phyloP scores from a whole-genome alignment of 2,888 invertebrate genomes.

The Sinhomidia bicolor region DNA sequence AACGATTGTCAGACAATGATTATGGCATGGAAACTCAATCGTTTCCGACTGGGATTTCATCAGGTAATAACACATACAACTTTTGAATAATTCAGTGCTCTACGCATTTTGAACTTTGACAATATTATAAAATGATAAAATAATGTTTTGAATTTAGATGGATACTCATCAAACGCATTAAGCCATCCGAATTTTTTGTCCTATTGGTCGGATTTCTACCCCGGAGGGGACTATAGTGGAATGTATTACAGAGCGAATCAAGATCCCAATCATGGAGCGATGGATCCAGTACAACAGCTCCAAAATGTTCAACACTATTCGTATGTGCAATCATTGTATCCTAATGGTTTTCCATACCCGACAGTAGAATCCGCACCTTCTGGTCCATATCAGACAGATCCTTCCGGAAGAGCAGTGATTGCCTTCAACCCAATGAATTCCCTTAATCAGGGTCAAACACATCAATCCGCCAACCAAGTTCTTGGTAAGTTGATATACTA shows the following conservation, averaged over 20 bases:
- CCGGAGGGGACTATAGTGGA: constrained; percentile 46
- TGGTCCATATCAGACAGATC: neutral
- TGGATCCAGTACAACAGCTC: constrained; percentile 58
- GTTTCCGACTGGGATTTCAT: too few relatives aligned
- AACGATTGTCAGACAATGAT: constrained; percentile 40
- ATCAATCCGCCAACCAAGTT: too few relatives aligned
- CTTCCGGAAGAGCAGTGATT: neutral
- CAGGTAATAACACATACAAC: too few relatives aligned
- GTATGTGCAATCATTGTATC: constrained; percentile 21
- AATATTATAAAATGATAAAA: too few relatives aligned
- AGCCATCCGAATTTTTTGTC: neutral
- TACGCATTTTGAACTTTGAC: too few relatives aligned
- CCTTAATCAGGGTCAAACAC: too few relatives aligned
- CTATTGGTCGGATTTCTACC: constrained; percentile 46
- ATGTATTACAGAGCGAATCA: constrained; percentile 33
- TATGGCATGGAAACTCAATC: constrained; percentile 42
- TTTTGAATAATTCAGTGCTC: too few relatives aligned
- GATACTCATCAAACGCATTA: too few relatives aligned
- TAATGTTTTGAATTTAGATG: neutral
- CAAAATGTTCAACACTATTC: constrained; percentile 49
- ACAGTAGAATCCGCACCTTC: neutral
- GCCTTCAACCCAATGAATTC: too few relatives aligned
- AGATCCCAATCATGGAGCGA: neutral
- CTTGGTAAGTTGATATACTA: too few relatives aligned
- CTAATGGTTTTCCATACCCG: neutral